Conservation (phyloP, 2,888 invertebrate genomes). For the Eupithecia centaureata region DNA sequence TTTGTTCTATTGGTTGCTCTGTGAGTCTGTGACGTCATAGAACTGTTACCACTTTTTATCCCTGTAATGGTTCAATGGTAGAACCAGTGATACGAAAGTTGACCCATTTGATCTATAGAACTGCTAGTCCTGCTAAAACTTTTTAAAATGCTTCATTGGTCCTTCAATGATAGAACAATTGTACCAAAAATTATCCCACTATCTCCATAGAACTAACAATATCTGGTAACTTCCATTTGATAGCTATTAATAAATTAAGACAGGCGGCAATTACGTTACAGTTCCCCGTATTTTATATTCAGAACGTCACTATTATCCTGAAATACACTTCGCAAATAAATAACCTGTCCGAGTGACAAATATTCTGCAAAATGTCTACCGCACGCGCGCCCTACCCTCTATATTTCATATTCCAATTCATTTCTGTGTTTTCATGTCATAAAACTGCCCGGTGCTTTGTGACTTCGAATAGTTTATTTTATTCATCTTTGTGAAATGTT, state of each 20-base stretch:
- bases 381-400: conserved; percentile 35
- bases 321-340: conserved; percentile 23
- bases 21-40: too few species aligned
- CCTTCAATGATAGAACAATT: too few species aligned
- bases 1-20: too few species aligned
- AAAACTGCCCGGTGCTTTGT: conserved; percentile 30
- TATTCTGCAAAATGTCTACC: conserved; percentile 33
- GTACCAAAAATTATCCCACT: too few species aligned
- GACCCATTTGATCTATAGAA: too few species aligned
- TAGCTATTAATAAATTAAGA: background rate
- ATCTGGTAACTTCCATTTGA: too few species aligned
- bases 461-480: conserved; percentile 20
- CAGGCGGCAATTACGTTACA: background rate
- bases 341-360: conserved; percentile 28
- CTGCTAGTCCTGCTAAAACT: too few species aligned
- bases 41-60: too few species aligned
- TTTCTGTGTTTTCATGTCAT: conserved; percentile 29
- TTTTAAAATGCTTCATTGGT: too few species aligned
- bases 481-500: background rate
- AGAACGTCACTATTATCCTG: conserved; percentile 12
- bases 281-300: background rate
- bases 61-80: too few species aligned
- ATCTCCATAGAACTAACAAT: too few species aligned
- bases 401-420: conserved; percentile 45
- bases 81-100: too few species aligned